Conservation (phyloP, 2,797 vertebrate genomes). For the Enteromius argenteus region DNA sequence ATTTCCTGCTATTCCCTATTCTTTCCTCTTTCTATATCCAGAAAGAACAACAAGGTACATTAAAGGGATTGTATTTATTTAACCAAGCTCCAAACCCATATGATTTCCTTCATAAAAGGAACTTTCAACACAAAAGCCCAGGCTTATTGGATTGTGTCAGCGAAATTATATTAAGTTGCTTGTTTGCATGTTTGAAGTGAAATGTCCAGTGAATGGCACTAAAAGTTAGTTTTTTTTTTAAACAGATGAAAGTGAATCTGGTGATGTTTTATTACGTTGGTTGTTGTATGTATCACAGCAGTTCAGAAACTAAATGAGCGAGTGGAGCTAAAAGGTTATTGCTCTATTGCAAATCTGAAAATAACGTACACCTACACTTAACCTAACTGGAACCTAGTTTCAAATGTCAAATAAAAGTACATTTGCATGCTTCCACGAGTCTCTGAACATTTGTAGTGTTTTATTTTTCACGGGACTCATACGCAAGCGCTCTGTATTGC, state of each 20-base stretch:
- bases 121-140: background rate
- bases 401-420: background rate
- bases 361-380: background rate
- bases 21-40: background rate
- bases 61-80: background rate
- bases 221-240: too few relatives aligned
- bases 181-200: background rate
- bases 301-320: background rate
- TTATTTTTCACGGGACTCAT: background rate
- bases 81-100: background rate
- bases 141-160: background rate
- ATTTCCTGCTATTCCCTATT: background rate
- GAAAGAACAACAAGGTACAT: constrained; percentile 3
- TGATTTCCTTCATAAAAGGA: background rate
- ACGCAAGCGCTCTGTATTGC: background rate
- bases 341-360: background rate
- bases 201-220: background rate
- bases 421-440: constrained; percentile 4
- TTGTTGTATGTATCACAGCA: background rate
- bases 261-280: background rate
- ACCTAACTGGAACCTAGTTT: background rate
- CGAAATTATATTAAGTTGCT: background rate
- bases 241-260: background rate
- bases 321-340: background rate
- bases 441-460: background rate